Percentiles rank a stretch among this genome's conserved stretches.
Evolutionary conservation across 2,797 vertebrate species (phyloP).

Genomic region (Bovichtus variegatus): DNA sequence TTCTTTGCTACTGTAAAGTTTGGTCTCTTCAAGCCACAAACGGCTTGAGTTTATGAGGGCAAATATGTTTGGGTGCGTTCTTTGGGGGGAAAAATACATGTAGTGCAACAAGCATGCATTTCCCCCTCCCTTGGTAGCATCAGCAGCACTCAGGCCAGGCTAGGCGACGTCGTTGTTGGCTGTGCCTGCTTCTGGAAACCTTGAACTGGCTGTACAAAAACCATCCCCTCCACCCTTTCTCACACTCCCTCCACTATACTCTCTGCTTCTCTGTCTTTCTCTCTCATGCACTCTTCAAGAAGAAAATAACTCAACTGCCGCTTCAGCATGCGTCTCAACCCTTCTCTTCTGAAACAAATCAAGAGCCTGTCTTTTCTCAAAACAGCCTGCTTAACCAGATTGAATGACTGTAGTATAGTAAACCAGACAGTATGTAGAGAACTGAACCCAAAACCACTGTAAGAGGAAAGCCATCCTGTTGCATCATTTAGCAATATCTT

Average conservation of each 20-base stretch:
- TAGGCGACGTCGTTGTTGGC: conserved; percentile 81
- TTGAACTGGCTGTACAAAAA: conserved; percentile 82
- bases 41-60: conserved; percentile 1
- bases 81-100: background rate
- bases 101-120: conserved; percentile 77
- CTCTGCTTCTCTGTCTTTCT: conserved; percentile 65
- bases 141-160: conserved; percentile 72
- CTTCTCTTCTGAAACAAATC: conserved; percentile 70
- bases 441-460: conserved; percentile 77
- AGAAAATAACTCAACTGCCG: conserved; percentile 77
- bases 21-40: conserved; percentile 38
- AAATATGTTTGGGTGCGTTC: conserved; percentile 16
- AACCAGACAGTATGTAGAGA: conserved; percentile 83
- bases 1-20: conserved; percentile 32
- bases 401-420: conserved; percentile 57
- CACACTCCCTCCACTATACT: conserved; percentile 74
- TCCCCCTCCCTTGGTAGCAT: conserved; percentile 47
- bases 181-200: conserved; percentile 87
- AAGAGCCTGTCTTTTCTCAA: conserved; percentile 68
- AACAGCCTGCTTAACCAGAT: conserved; percentile 79
- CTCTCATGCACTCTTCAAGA: conserved; percentile 78
- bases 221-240: conserved; percentile 71
- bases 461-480: background rate
- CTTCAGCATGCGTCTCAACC: conserved; percentile 85
- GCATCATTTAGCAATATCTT: background rate